Percentiles rank a stretch among this genome's conserved stretches.
These are phyloP conservation scores for Lasioglossum oenotherae DNA, from an alignment of 2,888 invertebrate genomes.

Conservation along the genomic window DNA sequence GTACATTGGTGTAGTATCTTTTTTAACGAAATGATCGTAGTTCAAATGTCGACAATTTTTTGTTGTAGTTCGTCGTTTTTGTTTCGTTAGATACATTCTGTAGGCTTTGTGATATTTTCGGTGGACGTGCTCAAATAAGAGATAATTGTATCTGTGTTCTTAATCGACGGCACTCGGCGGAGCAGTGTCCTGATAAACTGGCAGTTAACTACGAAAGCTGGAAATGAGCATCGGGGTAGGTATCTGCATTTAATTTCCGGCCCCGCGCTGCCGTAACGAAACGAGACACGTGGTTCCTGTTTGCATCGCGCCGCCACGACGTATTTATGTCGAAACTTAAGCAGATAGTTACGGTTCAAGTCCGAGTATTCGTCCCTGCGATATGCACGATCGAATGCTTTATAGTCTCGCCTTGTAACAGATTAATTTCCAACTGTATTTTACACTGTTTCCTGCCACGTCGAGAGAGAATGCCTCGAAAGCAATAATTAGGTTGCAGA, in stretches of 20 bases:
- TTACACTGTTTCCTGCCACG: neutral
- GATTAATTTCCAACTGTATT: slow-evolving; percentile 5
- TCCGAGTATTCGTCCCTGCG: slow-evolving; percentile 21
- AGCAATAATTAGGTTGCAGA: neutral
- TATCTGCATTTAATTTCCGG: slow-evolving; percentile 61
- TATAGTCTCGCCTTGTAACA: neutral
- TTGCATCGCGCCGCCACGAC: slow-evolving; percentile 32
- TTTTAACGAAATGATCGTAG: neutral
- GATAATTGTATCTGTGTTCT: slow-evolving; percentile 8
- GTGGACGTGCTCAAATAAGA: neutral
- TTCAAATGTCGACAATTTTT: neutral
- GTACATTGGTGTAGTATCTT: neutral
- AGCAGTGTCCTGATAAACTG: slow-evolving; percentile 41
- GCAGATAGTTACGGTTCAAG: slow-evolving; percentile 35
- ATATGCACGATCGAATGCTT: slow-evolving; percentile 23
- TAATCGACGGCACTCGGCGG: neutral
- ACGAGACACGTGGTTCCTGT: slow-evolving; percentile 39
- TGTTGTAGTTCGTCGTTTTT: neutral
- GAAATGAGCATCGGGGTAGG: slow-evolving; percentile 54
- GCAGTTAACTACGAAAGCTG: slow-evolving; percentile 43
- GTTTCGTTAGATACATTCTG: neutral
- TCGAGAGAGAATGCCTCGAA: neutral
- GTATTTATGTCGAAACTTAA: slow-evolving; percentile 68
- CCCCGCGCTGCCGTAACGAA: slow-evolving; percentile 29
- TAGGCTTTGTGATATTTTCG: neutral